Evolutionary conservation across 2,797 vertebrate species (phyloP).

Genomic region (Chelonia mydas): DNA sequence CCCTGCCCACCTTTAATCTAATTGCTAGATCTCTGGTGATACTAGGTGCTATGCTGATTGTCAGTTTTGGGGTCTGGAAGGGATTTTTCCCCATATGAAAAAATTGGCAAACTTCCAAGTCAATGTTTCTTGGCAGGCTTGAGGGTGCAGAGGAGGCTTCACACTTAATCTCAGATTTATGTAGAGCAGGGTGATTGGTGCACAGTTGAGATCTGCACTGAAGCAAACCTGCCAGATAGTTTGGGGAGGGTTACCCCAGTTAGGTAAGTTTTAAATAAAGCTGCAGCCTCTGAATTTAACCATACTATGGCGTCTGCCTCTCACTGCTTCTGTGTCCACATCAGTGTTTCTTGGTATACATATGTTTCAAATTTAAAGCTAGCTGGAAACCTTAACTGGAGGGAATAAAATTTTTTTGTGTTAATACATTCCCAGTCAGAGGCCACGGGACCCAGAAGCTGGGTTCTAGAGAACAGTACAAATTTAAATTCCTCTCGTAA

Average conservation of each 20-base stretch:
- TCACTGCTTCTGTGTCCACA: fast-evolving
- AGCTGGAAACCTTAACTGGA: not conserved
- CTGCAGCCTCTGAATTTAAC: not conserved
- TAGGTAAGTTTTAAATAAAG: not conserved
- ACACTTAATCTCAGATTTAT: not conserved
- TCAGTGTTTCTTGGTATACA: not conserved
- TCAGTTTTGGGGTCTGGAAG: not conserved
- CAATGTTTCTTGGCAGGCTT: not conserved
- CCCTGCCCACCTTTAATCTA: not conserved
- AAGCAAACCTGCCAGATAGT: not conserved
- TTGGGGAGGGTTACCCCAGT: not conserved
- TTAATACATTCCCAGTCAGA: constrained; percentile 31
- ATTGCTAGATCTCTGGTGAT: not conserved
- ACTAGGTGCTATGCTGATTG: not conserved
- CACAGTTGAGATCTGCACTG: not conserved
- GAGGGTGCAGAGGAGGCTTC: not conserved
- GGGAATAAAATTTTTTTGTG: not conserved
- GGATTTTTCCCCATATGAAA: not conserved
- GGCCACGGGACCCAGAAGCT: not conserved
- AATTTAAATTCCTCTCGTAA: not conserved
- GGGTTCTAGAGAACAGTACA: constrained; percentile 8
- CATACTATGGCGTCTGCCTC: not conserved
- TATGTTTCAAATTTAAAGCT: not conserved
- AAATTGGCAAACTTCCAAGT: not conserved
- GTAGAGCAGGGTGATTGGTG: not conserved